phyloP scores from a whole-genome alignment of 2,113 vertebrate species.

The Takifugu flavidus region DNA sequence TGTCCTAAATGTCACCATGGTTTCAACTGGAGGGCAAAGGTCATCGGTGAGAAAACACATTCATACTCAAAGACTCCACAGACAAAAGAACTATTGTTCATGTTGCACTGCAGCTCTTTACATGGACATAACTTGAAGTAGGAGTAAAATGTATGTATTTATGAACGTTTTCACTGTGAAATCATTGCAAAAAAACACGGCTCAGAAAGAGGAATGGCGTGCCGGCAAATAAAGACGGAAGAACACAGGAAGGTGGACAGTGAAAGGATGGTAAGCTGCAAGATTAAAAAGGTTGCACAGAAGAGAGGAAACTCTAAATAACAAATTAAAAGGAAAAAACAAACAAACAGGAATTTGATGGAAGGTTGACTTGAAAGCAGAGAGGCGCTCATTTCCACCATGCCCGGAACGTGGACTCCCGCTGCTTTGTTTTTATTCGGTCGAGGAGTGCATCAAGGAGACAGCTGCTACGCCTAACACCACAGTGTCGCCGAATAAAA shows the following conservation, averaged over 20 bases:
- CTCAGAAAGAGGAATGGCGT: neutral
- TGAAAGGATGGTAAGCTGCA: neutral
- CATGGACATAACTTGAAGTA: constrained; percentile 11
- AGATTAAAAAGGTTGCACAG: neutral
- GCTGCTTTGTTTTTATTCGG: neutral
- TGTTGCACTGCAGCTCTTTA: constrained; percentile 1
- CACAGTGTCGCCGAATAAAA: no score
- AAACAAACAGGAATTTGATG: neutral
- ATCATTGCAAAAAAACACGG: neutral
- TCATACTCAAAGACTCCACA: neutral
- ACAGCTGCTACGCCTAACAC: no score
- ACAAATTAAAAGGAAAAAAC: neutral
- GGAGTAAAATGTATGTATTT: constrained; percentile 1
- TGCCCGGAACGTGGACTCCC: neutral
- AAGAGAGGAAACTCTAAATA: neutral
- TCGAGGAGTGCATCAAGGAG: no score
- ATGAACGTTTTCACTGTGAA: neutral
- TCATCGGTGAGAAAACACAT: constrained; percentile 7
- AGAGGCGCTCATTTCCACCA: neutral
- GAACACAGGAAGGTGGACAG: neutral
- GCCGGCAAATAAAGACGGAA: no score
- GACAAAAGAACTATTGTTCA: neutral
- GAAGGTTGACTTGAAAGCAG: neutral
- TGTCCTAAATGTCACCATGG: no score
- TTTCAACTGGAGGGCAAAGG: neutral